Evolutionary conservation across 1,140 invertebrate genomes (phyloP).

Genomic region (Adelges cooleyi): DNA sequence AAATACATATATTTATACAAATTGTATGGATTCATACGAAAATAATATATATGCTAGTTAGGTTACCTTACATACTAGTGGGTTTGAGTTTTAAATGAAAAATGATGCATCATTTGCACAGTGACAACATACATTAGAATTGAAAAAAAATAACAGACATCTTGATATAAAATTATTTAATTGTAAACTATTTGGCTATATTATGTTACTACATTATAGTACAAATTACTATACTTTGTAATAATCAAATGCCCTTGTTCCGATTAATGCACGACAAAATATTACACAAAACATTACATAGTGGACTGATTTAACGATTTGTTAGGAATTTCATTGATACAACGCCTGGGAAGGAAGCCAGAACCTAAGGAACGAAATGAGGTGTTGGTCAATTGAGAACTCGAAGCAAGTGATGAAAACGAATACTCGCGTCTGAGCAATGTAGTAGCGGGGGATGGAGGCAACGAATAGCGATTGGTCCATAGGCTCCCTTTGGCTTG

Average conservation of each 20-base stretch:
- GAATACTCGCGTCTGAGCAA: constrained; percentile 20
- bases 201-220: too few species aligned
- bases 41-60: too few species aligned
- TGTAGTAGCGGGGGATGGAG: neutral
- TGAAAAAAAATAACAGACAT: neutral
- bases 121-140: neutral
- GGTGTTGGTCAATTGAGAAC: neutral
- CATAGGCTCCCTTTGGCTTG: constrained; percentile 15
- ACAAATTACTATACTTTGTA: neutral
- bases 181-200: constrained; percentile 4
- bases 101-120: neutral
- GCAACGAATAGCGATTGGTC: constrained; percentile 16
- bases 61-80: too few species aligned
- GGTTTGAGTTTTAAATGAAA: neutral
- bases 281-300: neutral
- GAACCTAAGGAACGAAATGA: constrained; percentile 11
- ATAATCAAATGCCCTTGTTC: constrained; percentile 9
- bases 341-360: constrained; percentile 1
- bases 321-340: constrained; percentile 16
- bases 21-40: too few species aligned
- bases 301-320: constrained; percentile 10
- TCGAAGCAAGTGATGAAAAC: constrained; percentile 4
- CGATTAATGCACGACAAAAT: neutral
- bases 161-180: neutral
- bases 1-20: too few species aligned